Base-by-base conservation (phyloP, 2,797 vertebrate genomes). In the Phrynocephalus forsythii region DNA sequence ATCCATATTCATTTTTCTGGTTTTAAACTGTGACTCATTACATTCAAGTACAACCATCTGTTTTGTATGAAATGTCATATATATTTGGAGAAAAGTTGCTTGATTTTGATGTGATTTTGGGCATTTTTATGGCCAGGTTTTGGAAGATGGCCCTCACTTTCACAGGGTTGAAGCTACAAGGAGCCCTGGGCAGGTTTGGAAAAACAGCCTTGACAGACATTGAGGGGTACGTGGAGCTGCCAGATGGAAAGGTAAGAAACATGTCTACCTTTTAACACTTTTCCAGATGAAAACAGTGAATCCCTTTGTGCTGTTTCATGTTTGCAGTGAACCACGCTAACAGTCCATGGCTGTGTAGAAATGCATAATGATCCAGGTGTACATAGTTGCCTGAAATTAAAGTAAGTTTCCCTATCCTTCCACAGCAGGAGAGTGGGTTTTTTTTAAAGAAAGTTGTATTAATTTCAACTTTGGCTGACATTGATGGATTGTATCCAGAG, bases 111-210 rank as follows among this genome's bases (percentile, higher is more conserved):
- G 3, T 63, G 60, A 63, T 63, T 63, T 63, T 63, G 60, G 5
- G 2, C 4, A 18, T 18, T 63, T 69, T 90, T 92, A 0, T 89
- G 30, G 86, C 28, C 89, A 99, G 99, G 92, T 99, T 99, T 96
- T 99, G 99, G 99, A 98, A 97, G 96, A 98, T 98, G 96, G 97
- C 96, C 24, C 93, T 93, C 77, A 98, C 98, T 1, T 98, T 99
- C 91, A 99, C 98, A 5, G 98, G 98, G 30, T 97, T 98, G 48
- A 99, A 99, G 95, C 91, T 99, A 89, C 97, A 98, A 95, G 98
- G 98, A 72, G 91, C 95, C 69, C 94, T 98, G 68, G 98, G 98
- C 89, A 96, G 97, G 91, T 99, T 99, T 97, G 98, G 98, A 56
- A 98, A 97, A 95, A 98, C 97, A 18, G 73, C 97, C 2, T 92